phyloP scores from a whole-genome alignment of 1,140 invertebrate species.

The Lepidostoma basale region DNA sequence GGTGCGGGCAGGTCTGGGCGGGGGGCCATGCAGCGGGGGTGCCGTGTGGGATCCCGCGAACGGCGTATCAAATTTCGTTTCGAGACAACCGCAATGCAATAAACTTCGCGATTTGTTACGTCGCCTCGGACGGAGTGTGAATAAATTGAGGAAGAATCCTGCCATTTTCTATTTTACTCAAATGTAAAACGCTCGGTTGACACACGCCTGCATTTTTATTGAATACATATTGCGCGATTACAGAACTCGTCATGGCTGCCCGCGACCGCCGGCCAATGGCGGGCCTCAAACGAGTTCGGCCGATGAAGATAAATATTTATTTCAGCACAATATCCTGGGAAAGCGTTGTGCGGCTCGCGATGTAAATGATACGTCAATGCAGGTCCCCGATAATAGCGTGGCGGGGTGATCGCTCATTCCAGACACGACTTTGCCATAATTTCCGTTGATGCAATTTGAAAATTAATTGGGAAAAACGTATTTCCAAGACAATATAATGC shows the following conservation, averaged over 20 bases:
- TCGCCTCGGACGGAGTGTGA: slow-evolving; percentile 23
- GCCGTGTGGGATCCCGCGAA: slow-evolving; percentile 28
- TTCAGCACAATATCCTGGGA: background rate
- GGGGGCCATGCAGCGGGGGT: too few species aligned
- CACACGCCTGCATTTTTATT: slow-evolving; percentile 35
- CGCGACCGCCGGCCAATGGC: background rate
- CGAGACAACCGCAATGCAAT: slow-evolving; percentile 42
- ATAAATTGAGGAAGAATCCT: slow-evolving; percentile 38
- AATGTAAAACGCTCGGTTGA: slow-evolving; percentile 9
- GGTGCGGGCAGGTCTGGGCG: background rate
- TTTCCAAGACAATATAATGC: too few species aligned
- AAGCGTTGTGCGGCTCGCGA: too few species aligned
- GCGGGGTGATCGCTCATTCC: too few species aligned
- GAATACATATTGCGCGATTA: slow-evolving; percentile 37
- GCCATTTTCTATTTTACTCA: slow-evolving; percentile 37
- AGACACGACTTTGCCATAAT: too few species aligned
- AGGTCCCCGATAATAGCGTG: too few species aligned
- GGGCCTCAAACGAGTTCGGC: slow-evolving; percentile 8
- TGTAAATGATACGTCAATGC: too few species aligned
- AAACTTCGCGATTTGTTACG: slow-evolving; percentile 44
- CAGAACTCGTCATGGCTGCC: slow-evolving; percentile 18
- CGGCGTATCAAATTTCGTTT: slow-evolving; percentile 44
- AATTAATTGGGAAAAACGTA: too few species aligned
- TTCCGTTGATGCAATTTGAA: too few species aligned
- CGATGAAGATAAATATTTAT: slow-evolving; percentile 18